Evolutionary conservation across 2,113 vertebrate species (phyloP), one percentile per base, ranked within the genome.

Genomic region (Embiotoca jacksoni): DNA sequence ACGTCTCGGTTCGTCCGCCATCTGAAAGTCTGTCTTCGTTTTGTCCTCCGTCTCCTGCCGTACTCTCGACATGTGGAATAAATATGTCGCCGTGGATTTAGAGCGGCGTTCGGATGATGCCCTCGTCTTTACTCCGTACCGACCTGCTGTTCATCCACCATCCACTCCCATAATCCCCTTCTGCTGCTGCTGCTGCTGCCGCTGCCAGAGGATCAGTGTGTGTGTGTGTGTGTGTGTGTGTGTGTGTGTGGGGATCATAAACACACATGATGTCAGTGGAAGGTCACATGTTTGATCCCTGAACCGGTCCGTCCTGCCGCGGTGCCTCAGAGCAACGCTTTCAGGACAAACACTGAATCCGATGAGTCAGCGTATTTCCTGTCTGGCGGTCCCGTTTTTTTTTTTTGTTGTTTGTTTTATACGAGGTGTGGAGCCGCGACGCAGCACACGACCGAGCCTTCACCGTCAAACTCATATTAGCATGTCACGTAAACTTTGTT

Each of bases 151-250:
- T 86, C 84, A 83, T 87, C 83, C 80, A 82, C 71, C 79, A 78
- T 78, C 23, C 62, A 56, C 72, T 89, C 81, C 87, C 82, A 81
- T 92, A 89, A 92, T 89, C 92, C 89, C 75, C 77, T 66, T 67
- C 64, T 81, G 79, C 82, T 80, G 75, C 70, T 37, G 67, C 64
- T 81, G 79, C 82, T 80, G 75, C 70, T 37, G 67, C 64, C 47
- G 68, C 73, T 60, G 69, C 79, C 69, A 75, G 73, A 32, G 65
- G 80, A 87, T 90, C 53, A 67, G 66, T 6, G 68, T 75, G 81
- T 80, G 79, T 60, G 66, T 70, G n/a, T 46, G 59, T 64, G 69
- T 57, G 72, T 69, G 41, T 23, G 23, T 23, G 23, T 23, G 23
- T 23, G 23, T 23, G 16, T 66, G 52, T 49, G 53, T 14, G 6